A percentile compares a stretch with the other conserved stretches of the same genome.
Conservation (phyloP, 2,888 invertebrate species). For the Drosophila melanosoma region DNA sequence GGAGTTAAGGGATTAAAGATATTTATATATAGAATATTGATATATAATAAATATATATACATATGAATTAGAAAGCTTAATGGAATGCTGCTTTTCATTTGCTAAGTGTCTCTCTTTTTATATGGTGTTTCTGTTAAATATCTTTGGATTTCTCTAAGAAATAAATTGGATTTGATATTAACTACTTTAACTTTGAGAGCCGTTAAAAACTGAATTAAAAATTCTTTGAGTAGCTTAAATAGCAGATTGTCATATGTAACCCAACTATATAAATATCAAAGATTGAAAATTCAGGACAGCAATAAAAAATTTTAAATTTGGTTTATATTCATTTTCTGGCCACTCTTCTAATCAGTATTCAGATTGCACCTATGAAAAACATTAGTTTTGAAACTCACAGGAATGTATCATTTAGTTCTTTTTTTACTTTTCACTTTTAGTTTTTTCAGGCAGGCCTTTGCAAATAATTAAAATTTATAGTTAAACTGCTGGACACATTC, state of each 20-base stretch:
- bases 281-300: neutral
- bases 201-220: neutral
- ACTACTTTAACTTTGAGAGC: neutral
- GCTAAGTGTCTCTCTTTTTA: neutral
- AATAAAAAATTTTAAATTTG: neutral
- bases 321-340: accelerated
- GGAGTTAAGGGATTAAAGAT: neutral
- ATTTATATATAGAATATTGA: neutral
- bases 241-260: neutral
- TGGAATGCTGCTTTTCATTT: neutral
- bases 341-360: neutral
- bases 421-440: neutral
- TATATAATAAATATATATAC: neutral
- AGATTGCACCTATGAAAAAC: neutral
- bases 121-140: neutral
- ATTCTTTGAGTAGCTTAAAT: neutral
- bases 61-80: neutral
- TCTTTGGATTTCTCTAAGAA: neutral
- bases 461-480: constrained; percentile 9
- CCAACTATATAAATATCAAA: too few relatives aligned
- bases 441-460: neutral
- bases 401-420: neutral
- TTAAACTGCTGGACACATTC: constrained; percentile 2
- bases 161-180: neutral
- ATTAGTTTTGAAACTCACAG: neutral